Percentiles rank a stretch among this genome's conserved stretches.
phyloP scores from a whole-genome alignment of 2,888 invertebrate genomes.

The Euclidia mi region DNA sequence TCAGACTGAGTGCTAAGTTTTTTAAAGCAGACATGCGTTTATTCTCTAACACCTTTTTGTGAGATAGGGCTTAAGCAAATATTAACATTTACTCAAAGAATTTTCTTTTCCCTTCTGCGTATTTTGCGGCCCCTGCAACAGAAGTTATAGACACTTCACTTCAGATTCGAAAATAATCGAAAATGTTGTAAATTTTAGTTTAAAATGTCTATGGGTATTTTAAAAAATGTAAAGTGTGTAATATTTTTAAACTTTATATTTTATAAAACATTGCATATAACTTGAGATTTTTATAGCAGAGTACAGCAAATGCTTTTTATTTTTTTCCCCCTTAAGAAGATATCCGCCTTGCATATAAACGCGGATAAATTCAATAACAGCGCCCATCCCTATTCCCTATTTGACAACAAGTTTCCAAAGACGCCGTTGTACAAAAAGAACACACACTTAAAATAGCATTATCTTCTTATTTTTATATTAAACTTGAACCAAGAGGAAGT shows the following conservation, averaged over 20 bases:
- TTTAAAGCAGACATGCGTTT: conserved; percentile 53
- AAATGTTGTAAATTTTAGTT: too few relatives aligned
- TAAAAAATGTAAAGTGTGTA: too few relatives aligned
- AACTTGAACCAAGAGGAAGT: conserved; percentile 76
- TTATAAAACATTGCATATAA: too few relatives aligned
- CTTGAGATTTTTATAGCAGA: too few relatives aligned
- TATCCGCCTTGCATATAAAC: not conserved
- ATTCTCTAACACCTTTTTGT: conserved; percentile 49
- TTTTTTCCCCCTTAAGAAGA: not conserved
- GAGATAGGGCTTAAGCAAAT: conserved; percentile 68
- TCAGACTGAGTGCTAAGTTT: conserved; percentile 36
- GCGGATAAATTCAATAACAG: conserved; percentile 28
- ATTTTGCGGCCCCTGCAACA: conserved; percentile 28
- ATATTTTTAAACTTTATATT: too few relatives aligned
- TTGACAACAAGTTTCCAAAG: conserved; percentile 63
- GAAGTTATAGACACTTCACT: not conserved
- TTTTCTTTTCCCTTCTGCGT: conserved; percentile 54
- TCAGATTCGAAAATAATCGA: conserved; percentile 23
- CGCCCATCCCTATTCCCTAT: conserved; percentile 37
- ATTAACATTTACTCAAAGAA: conserved; percentile 72
- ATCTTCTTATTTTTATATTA: conserved; percentile 87
- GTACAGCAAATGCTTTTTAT: not conserved
- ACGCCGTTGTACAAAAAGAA: conserved; percentile 64
- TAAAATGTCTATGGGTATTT: too few relatives aligned
- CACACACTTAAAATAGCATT: conserved; percentile 82